phyloP scores from a whole-genome alignment of 2,113 vertebrate species.

The Hippocampus mohnikei region DNA sequence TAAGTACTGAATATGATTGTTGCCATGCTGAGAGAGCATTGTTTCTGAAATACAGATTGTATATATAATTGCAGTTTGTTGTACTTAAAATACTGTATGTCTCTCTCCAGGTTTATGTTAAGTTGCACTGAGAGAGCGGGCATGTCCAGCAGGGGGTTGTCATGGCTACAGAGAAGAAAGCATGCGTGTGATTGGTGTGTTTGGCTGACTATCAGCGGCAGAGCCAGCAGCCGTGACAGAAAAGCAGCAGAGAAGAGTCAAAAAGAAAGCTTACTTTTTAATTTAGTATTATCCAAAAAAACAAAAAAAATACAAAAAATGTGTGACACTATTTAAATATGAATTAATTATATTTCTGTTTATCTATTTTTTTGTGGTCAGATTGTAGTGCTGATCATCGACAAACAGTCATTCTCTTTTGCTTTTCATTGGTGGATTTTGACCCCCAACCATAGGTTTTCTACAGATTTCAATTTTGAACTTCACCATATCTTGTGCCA shows the following conservation, averaged over 20 bases:
- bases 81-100: constrained; percentile 1
- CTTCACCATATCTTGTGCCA: constrained; percentile 55
- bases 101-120: constrained; percentile 66
- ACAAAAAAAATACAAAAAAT: constrained; percentile 69
- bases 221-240: constrained; percentile 43
- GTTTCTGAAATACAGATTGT: not conserved
- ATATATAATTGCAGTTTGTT: not conserved
- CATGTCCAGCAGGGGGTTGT: constrained; percentile 67
- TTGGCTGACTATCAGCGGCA: constrained; percentile 58
- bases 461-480: constrained; percentile 53
- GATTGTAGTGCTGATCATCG: constrained; percentile 76
- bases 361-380: constrained; percentile 70
- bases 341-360: constrained; percentile 77
- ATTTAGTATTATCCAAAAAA: constrained; percentile 76
- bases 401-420: constrained; percentile 40
- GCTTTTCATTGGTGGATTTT: constrained; percentile 63
- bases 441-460: constrained; percentile 57
- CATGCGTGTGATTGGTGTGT: constrained; percentile 71
- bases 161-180: constrained; percentile 62
- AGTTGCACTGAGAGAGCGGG: constrained; percentile 70
- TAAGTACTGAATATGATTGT: not conserved
- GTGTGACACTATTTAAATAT: constrained; percentile 85
- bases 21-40: not conserved
- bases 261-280: constrained; percentile 76
- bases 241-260: constrained; percentile 45